phyloP scores from a whole-genome alignment of 2,797 vertebrate species.

The Helarctos malayanus region DNA sequence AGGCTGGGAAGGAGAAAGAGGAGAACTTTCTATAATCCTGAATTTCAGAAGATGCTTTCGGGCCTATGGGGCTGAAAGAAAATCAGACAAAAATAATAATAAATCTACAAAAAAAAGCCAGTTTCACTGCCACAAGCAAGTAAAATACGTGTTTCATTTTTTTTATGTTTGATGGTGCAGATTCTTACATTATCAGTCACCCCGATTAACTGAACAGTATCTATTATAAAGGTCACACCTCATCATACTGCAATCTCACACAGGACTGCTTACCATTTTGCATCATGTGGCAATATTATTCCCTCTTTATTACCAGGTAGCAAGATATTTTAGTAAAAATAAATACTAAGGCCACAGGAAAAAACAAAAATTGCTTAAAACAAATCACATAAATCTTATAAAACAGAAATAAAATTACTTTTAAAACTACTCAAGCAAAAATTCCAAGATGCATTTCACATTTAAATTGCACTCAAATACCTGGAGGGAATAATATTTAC shows the following conservation, averaged over 20 bases:
- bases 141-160: conserved; percentile 27
- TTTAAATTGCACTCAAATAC: conserved; percentile 19
- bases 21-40: background rate
- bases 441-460: conserved; percentile 12
- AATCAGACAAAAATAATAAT: background rate
- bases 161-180: conserved; percentile 1
- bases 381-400: background rate
- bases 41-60: conserved; percentile 31
- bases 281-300: conserved; percentile 68
- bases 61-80: background rate
- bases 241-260: background rate
- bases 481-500: conserved; percentile 71
- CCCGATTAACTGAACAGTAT: background rate
- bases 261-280: background rate
- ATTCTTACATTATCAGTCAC: conserved; percentile 12
- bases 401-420: conserved; percentile 51
- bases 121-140: background rate
- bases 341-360: background rate
- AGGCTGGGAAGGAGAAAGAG: background rate
- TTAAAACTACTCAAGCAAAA: conserved; percentile 42
- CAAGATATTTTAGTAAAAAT: background rate
- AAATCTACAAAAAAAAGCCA: background rate
- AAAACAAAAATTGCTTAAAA: conserved; percentile 27
- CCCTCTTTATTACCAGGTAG: conserved; percentile 35
- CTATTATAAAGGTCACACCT: conserved; percentile 61